Base-by-base conservation (phyloP, 2,888 invertebrate genomes). In the Thelaira solivaga region DNA sequence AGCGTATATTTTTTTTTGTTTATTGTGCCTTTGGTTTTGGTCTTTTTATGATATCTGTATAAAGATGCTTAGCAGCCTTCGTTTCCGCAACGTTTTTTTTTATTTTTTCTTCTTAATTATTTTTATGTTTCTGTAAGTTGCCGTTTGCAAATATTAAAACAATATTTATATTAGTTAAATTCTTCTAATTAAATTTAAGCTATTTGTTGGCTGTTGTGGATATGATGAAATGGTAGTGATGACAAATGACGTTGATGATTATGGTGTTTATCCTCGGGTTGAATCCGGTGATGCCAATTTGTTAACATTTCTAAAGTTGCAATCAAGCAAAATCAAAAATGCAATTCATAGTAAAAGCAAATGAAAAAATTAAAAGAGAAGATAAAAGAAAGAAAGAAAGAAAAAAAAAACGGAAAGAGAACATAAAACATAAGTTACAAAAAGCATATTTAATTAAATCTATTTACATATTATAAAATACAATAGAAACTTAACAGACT, bases 251-350 rank as follows among this genome's bases (percentile, higher is more conserved):
- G 65, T 59, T 59, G 67, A 49, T 74, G 67, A 59, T 67, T 49
- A 43, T 74, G 57, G 26, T 45, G 57, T 64, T 49, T 8, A 7
- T 67, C 59, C 71, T 57, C 65, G 69, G 53, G 73, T 71, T 55
- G 65, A 78, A 67, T 78, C 78, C 78, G 65, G 34, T 77, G 74
- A 74, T 65, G 78, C 78, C 78, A 74, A 78, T 78, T 55, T 65
- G 65, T 65, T 47, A 78, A 78, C 78, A 78, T 78, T 74, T 78
- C 78, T 78, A 78, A 64, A 69, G 69, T 71, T 74, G 78, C 69
- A 71, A 31, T 65, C 41, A 64, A 78, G 74, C 78, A 69, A 77
- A 78, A 78, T 78, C 69, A 78, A 74, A 71, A 75, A 47, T 62
- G 68, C 62, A 77, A 77, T 68, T 72, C 39, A 62, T 68, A 49